Evolutionary conservation across 2,888 invertebrate species (phyloP), one percentile per base, ranked within the genome.

Genomic region (Heteropelma amictum): DNA sequence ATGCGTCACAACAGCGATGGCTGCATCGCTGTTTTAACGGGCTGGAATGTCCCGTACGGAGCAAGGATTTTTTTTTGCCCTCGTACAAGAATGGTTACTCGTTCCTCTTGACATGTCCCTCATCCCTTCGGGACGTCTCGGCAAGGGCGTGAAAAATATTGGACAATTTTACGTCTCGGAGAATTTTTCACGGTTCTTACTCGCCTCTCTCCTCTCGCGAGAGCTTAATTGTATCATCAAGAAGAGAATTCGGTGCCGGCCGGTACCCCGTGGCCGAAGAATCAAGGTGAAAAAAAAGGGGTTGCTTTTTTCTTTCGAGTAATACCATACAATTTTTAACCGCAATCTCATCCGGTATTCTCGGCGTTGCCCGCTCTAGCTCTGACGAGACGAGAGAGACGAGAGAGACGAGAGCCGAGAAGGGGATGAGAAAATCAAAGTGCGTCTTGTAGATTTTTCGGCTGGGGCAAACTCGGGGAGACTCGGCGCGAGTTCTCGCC

Each of bases 201-300:
- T 45, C 77, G 82, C 54, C 70, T 53, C 63, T 53, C 72, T 53
- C 72, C 73, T 63, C n/a, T n/a, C n/a, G n/a, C 47, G 40, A 40
- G 49, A 69, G 83, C 86, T 89, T 89, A 89, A 89, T 89, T 89
- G 89, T 88, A 88, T 88, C 88, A 89, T 89, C 88, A 89, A 76
- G 79, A 79, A 75, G 73, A 63, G 70, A 73, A 77, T 61, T 73
- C 78, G 69, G 53, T 21, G 47, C 23, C 26, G 47, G 23, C 26
- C 17, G n/a, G 35, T 7, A 33, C 38, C 56, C 40, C 19, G 56
- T 45, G 56, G 23, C 58, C 49, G 26, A 54, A 33, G 64, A 72
- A 67, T 83, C 82, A 83, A 83, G 80, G 79, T 79, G 76, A 80
- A 78, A 67, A 63, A 75, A 67, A 81, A 80, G 82, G 35, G n/a